These are phyloP conservation scores for Haemorhous mexicanus DNA, from an alignment of 2,113 vertebrate genomes.

Conservation along the genomic window DNA sequence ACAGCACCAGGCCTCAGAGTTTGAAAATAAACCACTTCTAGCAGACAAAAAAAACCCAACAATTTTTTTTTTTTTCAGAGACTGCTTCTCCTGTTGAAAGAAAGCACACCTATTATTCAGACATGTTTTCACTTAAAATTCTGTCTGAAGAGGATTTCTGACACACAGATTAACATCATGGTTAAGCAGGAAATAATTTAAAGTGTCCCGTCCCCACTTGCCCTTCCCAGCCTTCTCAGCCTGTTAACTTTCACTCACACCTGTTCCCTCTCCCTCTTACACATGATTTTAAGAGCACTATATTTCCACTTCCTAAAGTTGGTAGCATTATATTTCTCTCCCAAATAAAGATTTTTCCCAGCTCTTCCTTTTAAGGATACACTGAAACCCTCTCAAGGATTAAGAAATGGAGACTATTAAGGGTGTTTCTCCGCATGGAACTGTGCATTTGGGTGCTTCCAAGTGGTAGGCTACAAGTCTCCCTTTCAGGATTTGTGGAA, in stretches of 20 bases:
- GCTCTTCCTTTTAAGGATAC: background rate
- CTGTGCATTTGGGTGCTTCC: rapidly evolving
- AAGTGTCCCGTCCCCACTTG: background rate
- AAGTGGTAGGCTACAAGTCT: background rate
- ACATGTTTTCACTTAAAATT: background rate
- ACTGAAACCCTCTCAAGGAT: background rate
- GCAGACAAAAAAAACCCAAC: background rate
- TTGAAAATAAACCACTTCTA: background rate
- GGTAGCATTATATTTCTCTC: background rate
- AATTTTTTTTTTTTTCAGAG: background rate
- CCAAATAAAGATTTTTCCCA: background rate
- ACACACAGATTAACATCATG: background rate
- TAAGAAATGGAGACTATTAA: background rate
- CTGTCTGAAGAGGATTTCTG: background rate
- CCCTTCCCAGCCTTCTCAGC: background rate
- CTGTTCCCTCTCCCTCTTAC: background rate
- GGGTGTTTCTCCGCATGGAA: background rate
- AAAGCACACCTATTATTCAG: background rate
- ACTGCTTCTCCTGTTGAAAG: background rate
- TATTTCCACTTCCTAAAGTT: background rate
- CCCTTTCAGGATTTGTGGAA: background rate
- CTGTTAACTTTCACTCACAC: background rate
- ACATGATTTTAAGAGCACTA: background rate
- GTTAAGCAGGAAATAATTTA: background rate
- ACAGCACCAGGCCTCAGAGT: background rate